These are phyloP conservation scores for Cyclophora punctaria DNA, from an alignment of 2,888 invertebrate genomes.

Conservation along the genomic window DNA sequence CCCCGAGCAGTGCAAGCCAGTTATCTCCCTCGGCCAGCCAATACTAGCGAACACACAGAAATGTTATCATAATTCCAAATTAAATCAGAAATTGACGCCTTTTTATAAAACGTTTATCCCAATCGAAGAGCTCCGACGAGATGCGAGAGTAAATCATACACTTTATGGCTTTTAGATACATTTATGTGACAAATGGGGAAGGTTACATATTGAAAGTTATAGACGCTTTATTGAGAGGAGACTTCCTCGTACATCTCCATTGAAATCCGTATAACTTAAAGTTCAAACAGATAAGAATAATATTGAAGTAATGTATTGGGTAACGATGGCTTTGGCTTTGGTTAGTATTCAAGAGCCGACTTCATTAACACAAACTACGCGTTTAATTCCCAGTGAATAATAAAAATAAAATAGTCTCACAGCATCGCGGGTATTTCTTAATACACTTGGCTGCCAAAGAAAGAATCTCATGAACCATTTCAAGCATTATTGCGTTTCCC, in stretches of 20 bases:
- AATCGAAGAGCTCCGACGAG: constrained; percentile 26
- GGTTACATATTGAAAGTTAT: too few species aligned
- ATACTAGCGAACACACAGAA: constrained; percentile 22
- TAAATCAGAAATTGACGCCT: constrained; percentile 45
- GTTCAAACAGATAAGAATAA: too few species aligned
- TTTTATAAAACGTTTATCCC: constrained; percentile 37
- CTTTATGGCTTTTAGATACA: too few species aligned
- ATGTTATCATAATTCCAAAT: constrained; percentile 43
- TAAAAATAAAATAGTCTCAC: constrained; percentile 35
- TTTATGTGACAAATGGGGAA: too few species aligned
- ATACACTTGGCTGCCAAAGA: constrained; percentile 37
- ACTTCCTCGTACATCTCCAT: too few species aligned
- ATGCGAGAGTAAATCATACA: constrained; percentile 24
- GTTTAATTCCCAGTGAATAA: constrained; percentile 17
- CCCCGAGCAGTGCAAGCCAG: constrained; percentile 39
- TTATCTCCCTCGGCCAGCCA: constrained; percentile 44
- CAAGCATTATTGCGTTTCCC: constrained; percentile 27
- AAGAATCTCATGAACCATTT: constrained; percentile 36
- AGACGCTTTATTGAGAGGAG: too few species aligned
- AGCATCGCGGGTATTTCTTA: constrained; percentile 36
- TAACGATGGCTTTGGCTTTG: background rate
- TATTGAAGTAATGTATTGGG: too few species aligned
- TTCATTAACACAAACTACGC: constrained; percentile 11
- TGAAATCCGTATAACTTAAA: too few species aligned
- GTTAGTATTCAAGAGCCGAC: constrained; percentile 5